These are phyloP conservation scores for Poecilia latipinna DNA, from an alignment of 2,113 vertebrate genomes.

Conservation along the genomic window DNA sequence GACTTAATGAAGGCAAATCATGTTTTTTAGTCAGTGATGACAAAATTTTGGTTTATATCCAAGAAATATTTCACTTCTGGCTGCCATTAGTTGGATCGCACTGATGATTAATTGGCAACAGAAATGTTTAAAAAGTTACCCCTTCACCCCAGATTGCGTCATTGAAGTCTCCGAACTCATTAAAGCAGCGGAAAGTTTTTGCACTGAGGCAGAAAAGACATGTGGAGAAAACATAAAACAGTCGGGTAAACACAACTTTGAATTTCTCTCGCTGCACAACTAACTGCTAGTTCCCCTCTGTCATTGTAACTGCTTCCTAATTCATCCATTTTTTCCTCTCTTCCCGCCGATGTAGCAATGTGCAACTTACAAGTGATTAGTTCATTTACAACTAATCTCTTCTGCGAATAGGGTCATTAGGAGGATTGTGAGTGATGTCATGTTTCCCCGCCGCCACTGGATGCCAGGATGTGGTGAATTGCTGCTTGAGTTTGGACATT, in stretches of 20 bases:
- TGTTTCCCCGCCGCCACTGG: slow-evolving; percentile 29
- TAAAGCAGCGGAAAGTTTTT: slow-evolving; percentile 63
- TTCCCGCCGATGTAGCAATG: slow-evolving; percentile 46
- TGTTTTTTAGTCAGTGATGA: not conserved
- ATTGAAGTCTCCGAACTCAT: slow-evolving; percentile 67
- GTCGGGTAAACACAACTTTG: slow-evolving; percentile 75
- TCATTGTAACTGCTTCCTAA: slow-evolving; percentile 78
- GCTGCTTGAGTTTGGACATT: slow-evolving; percentile 41
- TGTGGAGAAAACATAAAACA: slow-evolving; percentile 68
- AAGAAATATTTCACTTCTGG: slow-evolving; percentile 9
- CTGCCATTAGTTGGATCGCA: slow-evolving; percentile 29
- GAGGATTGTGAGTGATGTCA: slow-evolving; percentile 70
- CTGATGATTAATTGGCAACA: slow-evolving; percentile 26
- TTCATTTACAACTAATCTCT: slow-evolving; percentile 71
- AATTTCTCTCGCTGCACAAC: slow-evolving; percentile 71
- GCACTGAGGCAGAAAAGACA: slow-evolving; percentile 66
- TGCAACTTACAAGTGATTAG: slow-evolving; percentile 67
- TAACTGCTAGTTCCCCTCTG: slow-evolving; percentile 72
- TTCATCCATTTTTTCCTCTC: slow-evolving; percentile 61
- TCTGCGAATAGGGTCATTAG: slow-evolving; percentile 62
- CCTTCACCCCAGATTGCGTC: slow-evolving; percentile 55
- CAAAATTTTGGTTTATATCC: not conserved
- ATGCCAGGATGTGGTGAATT: slow-evolving; percentile 43
- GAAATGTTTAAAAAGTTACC: slow-evolving; percentile 51
- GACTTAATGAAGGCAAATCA: not conserved